Percentiles rank a stretch among this genome's conserved stretches.
Conservation (phyloP, 2,888 invertebrate genomes). For the Acleris literana region DNA sequence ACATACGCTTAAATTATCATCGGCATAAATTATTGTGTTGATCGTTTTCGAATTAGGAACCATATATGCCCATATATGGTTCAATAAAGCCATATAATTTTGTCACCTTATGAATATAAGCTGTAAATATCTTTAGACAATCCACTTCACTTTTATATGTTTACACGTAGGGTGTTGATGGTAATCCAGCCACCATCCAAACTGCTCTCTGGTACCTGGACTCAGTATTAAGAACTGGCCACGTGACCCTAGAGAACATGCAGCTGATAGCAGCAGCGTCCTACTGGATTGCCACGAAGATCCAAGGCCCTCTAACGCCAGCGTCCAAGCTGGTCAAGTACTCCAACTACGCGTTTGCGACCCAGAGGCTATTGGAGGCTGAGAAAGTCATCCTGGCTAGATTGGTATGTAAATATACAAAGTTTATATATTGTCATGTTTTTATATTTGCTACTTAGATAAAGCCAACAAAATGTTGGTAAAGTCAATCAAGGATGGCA, state of each 20-base stretch:
- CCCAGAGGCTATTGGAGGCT: constrained; percentile 47
- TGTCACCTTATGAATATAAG: too few relatives aligned
- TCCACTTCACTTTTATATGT: background rate
- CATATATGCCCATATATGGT: too few relatives aligned
- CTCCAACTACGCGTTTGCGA: constrained; percentile 55
- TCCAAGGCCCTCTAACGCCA: constrained; percentile 51
- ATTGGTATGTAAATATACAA: constrained; percentile 52
- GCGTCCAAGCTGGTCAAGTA: constrained; percentile 54
- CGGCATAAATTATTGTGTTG: too few relatives aligned
- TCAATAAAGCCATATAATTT: too few relatives aligned
- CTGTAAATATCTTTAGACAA: background rate
- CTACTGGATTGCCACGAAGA: constrained; percentile 71
- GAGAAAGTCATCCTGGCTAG: constrained; percentile 57
- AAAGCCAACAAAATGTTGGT: too few relatives aligned
- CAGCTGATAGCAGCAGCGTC: constrained; percentile 68
- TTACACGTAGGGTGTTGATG: constrained; percentile 39
- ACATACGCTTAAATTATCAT: too few relatives aligned
- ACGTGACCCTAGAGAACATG: constrained; percentile 54
- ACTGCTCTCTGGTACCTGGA: constrained; percentile 70
- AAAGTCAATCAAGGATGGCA: too few relatives aligned
- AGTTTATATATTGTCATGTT: too few relatives aligned
- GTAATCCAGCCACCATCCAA: constrained; percentile 63
- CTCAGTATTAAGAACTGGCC: constrained; percentile 48
- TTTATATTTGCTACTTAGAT: too few relatives aligned
- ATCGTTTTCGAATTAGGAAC: too few relatives aligned